Conservation (phyloP, 2,797 vertebrate genomes). For the Phylloscopus collybita region DNA sequence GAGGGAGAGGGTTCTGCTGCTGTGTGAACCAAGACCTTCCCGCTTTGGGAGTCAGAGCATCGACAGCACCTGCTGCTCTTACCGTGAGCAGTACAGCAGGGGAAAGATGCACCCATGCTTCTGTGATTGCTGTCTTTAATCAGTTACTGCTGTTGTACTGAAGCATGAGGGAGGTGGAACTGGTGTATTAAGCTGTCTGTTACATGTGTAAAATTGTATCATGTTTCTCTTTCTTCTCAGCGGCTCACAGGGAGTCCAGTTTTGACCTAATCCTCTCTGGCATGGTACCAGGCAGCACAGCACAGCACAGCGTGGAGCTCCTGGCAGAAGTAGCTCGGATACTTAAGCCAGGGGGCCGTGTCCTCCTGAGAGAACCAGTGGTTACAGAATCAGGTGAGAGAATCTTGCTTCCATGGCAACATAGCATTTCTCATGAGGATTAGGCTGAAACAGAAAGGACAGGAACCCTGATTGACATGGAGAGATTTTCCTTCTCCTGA, state of each 20-base stretch:
- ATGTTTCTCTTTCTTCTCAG: constrained; percentile 65
- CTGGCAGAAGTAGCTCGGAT: constrained; percentile 89
- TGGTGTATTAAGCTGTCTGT: background rate
- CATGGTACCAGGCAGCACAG: constrained; percentile 78
- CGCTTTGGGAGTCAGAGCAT: background rate
- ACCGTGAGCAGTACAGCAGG: background rate
- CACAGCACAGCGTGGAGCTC: constrained; percentile 80
- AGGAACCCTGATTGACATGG: fast-evolving
- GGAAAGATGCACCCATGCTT: background rate
- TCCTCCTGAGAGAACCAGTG: constrained; percentile 87
- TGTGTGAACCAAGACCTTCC: background rate
- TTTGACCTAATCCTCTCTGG: constrained; percentile 88
- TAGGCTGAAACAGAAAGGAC: background rate
- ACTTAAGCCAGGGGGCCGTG: constrained; percentile 87
- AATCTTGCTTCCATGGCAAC: background rate
- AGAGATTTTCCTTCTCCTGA: background rate
- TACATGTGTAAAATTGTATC: background rate
- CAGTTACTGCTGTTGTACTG: background rate
- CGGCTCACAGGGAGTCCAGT: constrained; percentile 83
- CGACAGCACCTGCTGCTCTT: background rate
- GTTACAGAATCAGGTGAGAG: constrained; percentile 78
- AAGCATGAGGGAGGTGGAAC: background rate
- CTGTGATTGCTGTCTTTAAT: background rate
- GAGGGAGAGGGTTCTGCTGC: background rate
- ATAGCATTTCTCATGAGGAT: background rate